Percentiles rank a stretch among this genome's conserved stretches.
Conservation (phyloP, 1,140 invertebrate genomes). For the Temnothorax longispinosus region DNA sequence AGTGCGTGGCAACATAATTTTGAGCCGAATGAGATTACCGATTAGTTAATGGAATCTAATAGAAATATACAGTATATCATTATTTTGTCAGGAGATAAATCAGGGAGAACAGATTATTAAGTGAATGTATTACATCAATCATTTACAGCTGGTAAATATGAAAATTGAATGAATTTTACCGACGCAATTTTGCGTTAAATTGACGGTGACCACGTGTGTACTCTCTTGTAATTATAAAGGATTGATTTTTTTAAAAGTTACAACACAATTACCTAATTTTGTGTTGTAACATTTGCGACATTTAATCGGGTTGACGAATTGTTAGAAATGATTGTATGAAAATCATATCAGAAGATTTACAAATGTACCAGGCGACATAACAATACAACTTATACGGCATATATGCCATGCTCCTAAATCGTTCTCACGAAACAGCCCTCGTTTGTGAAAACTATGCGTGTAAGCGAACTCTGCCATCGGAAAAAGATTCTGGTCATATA, state of each 20-base stretch:
- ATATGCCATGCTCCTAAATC: background rate
- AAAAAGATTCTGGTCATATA: constrained; percentile 10
- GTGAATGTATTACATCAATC: constrained; percentile 54
- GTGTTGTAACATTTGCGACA: background rate
- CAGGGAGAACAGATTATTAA: constrained; percentile 48
- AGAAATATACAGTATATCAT: constrained; percentile 46
- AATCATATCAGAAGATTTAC: background rate
- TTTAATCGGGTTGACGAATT: background rate
- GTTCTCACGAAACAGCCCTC: background rate
- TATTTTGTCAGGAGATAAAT: constrained; percentile 54
- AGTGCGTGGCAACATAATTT: constrained; percentile 43
- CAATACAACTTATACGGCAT: background rate
- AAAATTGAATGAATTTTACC: constrained; percentile 49
- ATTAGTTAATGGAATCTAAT: constrained; percentile 61
- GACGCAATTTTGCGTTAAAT: constrained; percentile 7
- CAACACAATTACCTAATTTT: constrained; percentile 5
- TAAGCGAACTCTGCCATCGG: constrained; percentile 1
- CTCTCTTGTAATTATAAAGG: background rate
- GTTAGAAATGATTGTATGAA: constrained; percentile 1
- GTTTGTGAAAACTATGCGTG: background rate
- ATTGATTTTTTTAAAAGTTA: constrained; percentile 13
- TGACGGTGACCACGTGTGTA: background rate
- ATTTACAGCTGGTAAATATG: constrained; percentile 43
- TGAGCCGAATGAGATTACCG: constrained; percentile 52
- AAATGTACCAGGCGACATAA: background rate